Percentiles rank a stretch among this genome's conserved stretches.
These are phyloP conservation scores for Cercopithecus mona DNA, from an alignment of 2,113 vertebrate genomes.

Conservation along the genomic window DNA sequence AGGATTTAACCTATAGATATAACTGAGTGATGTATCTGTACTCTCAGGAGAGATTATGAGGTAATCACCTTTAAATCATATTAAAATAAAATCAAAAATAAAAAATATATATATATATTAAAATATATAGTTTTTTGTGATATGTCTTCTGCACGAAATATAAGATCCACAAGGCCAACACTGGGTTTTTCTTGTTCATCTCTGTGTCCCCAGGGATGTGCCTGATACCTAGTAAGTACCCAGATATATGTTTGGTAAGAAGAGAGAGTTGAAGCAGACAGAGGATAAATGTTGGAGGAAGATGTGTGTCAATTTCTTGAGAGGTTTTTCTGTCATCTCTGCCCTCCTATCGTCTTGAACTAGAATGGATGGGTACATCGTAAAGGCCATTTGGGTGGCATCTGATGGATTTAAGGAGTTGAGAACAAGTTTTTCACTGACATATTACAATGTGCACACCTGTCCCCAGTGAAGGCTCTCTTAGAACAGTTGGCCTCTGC, in stretches of 20 bases:
- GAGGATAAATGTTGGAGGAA: background rate
- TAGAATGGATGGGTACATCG: background rate
- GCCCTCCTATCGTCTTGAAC: background rate
- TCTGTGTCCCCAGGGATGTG: background rate
- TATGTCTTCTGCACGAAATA: slow-evolving; percentile 5
- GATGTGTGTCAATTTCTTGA: background rate
- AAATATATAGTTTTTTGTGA: slow-evolving; percentile 4
- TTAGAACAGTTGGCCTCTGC: background rate
- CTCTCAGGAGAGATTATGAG: background rate
- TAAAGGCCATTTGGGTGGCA: background rate
- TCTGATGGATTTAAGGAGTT: background rate
- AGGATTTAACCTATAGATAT: background rate
- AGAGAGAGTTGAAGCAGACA: background rate
- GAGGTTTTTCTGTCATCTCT: background rate
- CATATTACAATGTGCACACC: background rate
- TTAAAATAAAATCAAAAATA: background rate
- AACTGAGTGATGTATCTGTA: background rate
- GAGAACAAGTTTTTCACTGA: background rate
- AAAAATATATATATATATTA: background rate
- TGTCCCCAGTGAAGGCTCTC: background rate
- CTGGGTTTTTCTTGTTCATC: background rate
- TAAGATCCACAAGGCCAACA: background rate
- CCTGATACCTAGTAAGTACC: background rate
- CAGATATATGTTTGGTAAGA: slow-evolving; percentile 3
- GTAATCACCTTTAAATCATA: background rate